Conservation (phyloP, 2,797 vertebrate genomes). For the Dallia pectoralis region DNA sequence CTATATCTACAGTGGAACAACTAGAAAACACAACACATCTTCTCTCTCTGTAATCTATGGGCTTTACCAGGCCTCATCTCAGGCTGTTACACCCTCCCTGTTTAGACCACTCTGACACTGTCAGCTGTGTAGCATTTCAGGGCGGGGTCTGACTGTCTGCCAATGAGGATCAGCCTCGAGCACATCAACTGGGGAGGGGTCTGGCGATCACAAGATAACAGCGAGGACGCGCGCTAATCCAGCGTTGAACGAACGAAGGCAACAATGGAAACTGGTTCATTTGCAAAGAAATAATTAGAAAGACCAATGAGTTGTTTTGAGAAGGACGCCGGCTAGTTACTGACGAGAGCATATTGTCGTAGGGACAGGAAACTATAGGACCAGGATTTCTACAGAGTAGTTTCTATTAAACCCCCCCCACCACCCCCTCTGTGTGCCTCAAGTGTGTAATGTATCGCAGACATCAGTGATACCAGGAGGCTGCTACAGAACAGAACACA, state of each 20-base stretch:
- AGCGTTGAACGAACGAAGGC: background rate
- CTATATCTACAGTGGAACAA: background rate
- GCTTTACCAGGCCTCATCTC: background rate
- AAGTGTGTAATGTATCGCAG: background rate
- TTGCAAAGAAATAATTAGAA: background rate
- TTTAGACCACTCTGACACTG: background rate
- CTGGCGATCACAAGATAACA: conserved; percentile 1
- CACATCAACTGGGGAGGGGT: background rate
- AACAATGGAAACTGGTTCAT: background rate
- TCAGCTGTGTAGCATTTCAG: conserved; percentile 1
- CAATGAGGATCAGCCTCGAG: background rate
- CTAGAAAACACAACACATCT: background rate
- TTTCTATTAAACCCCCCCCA: background rate
- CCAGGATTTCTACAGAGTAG: background rate
- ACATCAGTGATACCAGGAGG: background rate
- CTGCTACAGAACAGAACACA: conserved; percentile 1
- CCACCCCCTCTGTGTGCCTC: too few relatives aligned
- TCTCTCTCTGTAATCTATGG: background rate
- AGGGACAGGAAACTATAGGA: too few relatives aligned
- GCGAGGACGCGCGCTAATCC: background rate
- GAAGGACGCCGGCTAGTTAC: background rate
- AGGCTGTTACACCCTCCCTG: background rate
- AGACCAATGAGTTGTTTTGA: background rate
- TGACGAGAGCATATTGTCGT: background rate
- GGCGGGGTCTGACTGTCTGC: background rate